Evolutionary conservation across 2,888 invertebrate species (phyloP), one percentile per base, ranked within the genome.

Genomic region (Lissocephala sabroskyi): DNA sequence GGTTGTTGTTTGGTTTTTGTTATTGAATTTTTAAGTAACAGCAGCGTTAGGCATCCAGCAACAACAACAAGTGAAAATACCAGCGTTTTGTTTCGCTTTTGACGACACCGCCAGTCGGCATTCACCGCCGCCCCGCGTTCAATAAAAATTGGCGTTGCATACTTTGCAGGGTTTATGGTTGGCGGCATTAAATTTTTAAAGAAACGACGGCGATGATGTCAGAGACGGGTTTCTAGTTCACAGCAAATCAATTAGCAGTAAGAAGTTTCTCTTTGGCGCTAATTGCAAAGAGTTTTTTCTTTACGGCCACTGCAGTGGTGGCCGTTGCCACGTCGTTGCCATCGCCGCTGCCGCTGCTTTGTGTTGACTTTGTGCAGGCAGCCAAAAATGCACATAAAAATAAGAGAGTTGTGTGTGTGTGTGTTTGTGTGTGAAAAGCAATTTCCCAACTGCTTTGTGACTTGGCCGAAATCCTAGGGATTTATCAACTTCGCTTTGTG

Each of bases 81-180:
- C 55, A 65, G 47, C 60, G 57, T 58, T 67, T 75, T 67, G 71
- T 74, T 67, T 74, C 63, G 60, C 66, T 70, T 74, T 70, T 65
- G 60, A 74, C 55, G 59, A 39, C 48, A 37, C 10, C 45, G 41
- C 42, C 29, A 18, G 39, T 9, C 32, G 30, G 7, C 1, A 2
- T 14, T 13, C 19, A 10, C 17, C 3, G 9, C 13, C 17, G 56
- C 44, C 51, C 60, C 65, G 71, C 71, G 67, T 67, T 70, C 71
- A 67, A 71, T 68, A 67, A 65, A 71, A 64, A 67, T 66, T 71
- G 62, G n/a, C 60, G 65, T 62, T 71, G 68, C 67, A 68, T 67
- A 65, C 58, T 71, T 71, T n/a, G n/a, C 62, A 65, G 65, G 35
- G 16, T 16, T 60, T 62, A 50, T 41, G 48, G 55, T 16, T 14